These are phyloP conservation scores for Stegastes partitus DNA, from an alignment of 2,113 vertebrate species.

Conservation along the genomic window DNA sequence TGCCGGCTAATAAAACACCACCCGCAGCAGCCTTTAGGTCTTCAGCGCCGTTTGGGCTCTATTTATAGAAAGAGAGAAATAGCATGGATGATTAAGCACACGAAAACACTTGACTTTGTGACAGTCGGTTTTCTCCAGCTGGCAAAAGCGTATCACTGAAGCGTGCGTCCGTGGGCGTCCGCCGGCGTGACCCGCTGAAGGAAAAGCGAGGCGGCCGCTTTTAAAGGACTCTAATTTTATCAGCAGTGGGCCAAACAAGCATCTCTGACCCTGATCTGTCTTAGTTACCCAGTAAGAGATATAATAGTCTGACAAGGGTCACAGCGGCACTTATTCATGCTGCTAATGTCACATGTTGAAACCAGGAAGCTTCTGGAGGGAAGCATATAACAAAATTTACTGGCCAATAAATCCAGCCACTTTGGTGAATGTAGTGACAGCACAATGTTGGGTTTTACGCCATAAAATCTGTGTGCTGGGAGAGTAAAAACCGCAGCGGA, in stretches of 20 bases:
- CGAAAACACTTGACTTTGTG: slow-evolving; percentile 29
- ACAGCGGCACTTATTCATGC: slow-evolving; percentile 68
- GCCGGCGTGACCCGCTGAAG: not conserved
- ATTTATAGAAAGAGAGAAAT: slow-evolving; percentile 44
- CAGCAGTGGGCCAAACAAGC: slow-evolving; percentile 36
- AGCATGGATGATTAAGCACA: slow-evolving; percentile 40
- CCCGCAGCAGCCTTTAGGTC: slow-evolving; percentile 45
- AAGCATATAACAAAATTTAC: slow-evolving; percentile 63
- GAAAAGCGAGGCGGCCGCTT: slow-evolving; percentile 16
- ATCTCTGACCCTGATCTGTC: slow-evolving; percentile 68
- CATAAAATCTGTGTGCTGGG: slow-evolving; percentile 36
- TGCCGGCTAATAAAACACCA: slow-evolving; percentile 62
- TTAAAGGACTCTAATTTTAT: slow-evolving; percentile 60
- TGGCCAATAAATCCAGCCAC: slow-evolving; percentile 56
- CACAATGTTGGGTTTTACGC: slow-evolving; percentile 56
- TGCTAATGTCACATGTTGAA: slow-evolving; percentile 69
- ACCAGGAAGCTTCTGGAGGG: slow-evolving; percentile 62
- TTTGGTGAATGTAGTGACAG: slow-evolving; percentile 56
- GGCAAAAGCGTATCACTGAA: slow-evolving; percentile 3
- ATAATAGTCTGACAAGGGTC: slow-evolving; percentile 70
- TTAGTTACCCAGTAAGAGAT: slow-evolving; percentile 71
- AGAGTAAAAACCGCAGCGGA: slow-evolving; percentile 39
- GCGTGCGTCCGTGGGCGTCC: slow-evolving; percentile 17
- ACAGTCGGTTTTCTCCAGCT: slow-evolving; percentile 33
- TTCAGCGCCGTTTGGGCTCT: slow-evolving; percentile 40